A percentile compares a stretch with the other conserved stretches of the same genome.
Evolutionary conservation across 1,140 invertebrate species (phyloP).

Genomic region (Mycetomoellerius zeteki): DNA sequence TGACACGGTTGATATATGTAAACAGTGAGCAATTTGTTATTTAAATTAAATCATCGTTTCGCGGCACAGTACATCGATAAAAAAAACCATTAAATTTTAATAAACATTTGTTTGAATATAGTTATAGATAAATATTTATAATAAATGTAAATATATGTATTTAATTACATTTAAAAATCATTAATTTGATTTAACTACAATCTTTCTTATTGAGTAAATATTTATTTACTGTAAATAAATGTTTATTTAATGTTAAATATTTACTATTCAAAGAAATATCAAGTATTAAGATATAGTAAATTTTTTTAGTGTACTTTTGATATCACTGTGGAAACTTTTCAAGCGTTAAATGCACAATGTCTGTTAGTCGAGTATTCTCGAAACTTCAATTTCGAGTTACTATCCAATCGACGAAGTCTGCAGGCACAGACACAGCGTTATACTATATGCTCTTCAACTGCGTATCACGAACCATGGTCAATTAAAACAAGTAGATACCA

Average conservation of each 20-base stretch:
- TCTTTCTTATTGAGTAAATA: too few relatives aligned
- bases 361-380: conserved; percentile 20
- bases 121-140: too few relatives aligned
- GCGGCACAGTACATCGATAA: too few relatives aligned
- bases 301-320: background rate
- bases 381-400: conserved; percentile 38
- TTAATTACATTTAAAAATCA: too few relatives aligned
- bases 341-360: background rate
- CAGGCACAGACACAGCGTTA: background rate
- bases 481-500: conserved; percentile 55
- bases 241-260: too few relatives aligned
- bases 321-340: background rate
- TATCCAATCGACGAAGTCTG: conserved; percentile 32
- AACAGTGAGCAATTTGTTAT: background rate
- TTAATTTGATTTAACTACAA: too few relatives aligned
- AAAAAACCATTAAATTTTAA: too few relatives aligned
- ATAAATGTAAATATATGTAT: too few relatives aligned
- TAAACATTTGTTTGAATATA: too few relatives aligned
- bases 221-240: too few relatives aligned
- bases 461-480: conserved; percentile 47
- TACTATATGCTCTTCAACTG: conserved; percentile 25
- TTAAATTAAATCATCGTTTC: background rate
- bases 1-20: background rate
- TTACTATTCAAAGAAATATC: too few relatives aligned
- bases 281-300: too few relatives aligned